Evolutionary conservation across 1,140 invertebrate genomes (phyloP).

Genomic region (Homarus americanus): DNA sequence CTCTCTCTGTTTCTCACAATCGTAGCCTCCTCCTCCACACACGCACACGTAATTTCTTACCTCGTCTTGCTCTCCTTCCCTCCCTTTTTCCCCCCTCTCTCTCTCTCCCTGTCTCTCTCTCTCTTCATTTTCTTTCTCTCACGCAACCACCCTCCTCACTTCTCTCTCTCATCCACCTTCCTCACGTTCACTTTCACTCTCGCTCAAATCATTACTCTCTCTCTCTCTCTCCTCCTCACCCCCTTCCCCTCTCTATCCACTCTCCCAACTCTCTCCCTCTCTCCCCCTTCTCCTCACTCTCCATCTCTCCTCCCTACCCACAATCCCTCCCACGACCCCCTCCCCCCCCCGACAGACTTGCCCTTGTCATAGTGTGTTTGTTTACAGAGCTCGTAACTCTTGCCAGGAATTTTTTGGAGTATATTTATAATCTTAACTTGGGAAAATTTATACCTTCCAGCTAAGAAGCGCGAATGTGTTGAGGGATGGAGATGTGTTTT

Average conservation of each 20-base stretch:
- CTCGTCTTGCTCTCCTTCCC: background rate
- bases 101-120: background rate
- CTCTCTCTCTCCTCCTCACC: background rate
- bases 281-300: background rate
- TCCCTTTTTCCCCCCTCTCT: background rate
- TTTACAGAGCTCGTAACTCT: slow-evolving; percentile 50
- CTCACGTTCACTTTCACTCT: too few species aligned
- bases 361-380: slow-evolving; percentile 54
- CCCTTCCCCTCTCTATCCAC: background rate
- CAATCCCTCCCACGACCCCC: background rate
- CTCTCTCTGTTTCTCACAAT: background rate
- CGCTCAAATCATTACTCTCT: too few species aligned
- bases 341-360: slow-evolving; percentile 36
- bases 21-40: too few species aligned
- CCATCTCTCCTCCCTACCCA: background rate
- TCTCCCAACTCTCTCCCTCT: background rate
- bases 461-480: background rate
- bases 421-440: background rate
- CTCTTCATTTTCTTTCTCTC: background rate
- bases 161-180: background rate
- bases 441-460: slow-evolving; percentile 20
- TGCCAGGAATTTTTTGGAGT: background rate
- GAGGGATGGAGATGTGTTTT: too few species aligned
- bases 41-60: too few species aligned
- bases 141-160: background rate